These are phyloP conservation scores for Ypsolopha sequella DNA, from an alignment of 2,888 invertebrate genomes.

Conservation along the genomic window DNA sequence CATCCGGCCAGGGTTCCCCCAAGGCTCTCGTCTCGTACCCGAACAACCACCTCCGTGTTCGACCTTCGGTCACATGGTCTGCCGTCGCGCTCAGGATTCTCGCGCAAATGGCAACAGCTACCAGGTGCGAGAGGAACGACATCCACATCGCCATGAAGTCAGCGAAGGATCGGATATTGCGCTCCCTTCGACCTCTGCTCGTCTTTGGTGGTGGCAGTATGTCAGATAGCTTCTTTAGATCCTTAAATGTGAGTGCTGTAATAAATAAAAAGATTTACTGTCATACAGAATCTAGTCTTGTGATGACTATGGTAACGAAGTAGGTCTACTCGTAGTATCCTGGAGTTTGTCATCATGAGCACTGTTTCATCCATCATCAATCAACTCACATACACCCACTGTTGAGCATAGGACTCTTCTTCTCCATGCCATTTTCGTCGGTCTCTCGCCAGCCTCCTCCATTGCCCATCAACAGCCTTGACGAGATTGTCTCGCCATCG, in stretches of 20 bases:
- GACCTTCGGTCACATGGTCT: constrained; percentile 72
- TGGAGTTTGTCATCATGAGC: too few relatives aligned
- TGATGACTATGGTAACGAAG: too few relatives aligned
- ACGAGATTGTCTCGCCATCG: too few relatives aligned
- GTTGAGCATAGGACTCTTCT: too few relatives aligned
- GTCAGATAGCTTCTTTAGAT: constrained; percentile 46
- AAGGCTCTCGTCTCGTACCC: constrained; percentile 69
- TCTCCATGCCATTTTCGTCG: too few relatives aligned
- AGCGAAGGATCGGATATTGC: constrained; percentile 62
- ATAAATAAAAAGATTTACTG: too few relatives aligned
- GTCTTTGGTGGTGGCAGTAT: constrained; percentile 50
- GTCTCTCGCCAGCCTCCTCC: too few relatives aligned
- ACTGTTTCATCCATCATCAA: too few relatives aligned
- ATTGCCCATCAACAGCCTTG: too few relatives aligned
- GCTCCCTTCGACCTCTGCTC: constrained; percentile 44
- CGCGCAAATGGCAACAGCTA: constrained; percentile 73
- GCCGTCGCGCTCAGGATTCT: constrained; percentile 73
- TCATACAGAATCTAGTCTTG: too few relatives aligned
- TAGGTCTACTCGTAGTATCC: too few relatives aligned
- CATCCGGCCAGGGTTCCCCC: constrained; percentile 75
- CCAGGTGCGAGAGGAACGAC: constrained; percentile 68
- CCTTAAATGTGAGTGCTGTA: constrained; percentile 51
- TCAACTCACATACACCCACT: too few relatives aligned
- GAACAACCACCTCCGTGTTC: constrained; percentile 72
- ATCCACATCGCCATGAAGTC: constrained; percentile 74